A percentile compares a stretch with the other conserved stretches of the same genome.
Conservation (phyloP, 2,113 vertebrate genomes). For the Semnopithecus entellus region DNA sequence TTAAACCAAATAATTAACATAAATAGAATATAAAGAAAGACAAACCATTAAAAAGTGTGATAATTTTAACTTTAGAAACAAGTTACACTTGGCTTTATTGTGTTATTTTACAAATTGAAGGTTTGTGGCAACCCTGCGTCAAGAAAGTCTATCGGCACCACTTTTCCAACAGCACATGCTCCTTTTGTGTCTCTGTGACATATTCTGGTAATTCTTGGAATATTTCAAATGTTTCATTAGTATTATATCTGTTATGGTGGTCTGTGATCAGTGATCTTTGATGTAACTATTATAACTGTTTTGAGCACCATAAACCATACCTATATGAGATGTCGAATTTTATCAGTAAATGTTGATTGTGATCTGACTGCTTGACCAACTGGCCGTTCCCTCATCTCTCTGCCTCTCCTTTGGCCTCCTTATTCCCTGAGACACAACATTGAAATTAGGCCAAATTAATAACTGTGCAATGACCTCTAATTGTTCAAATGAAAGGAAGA, state of each 20-base stretch:
- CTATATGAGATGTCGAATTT: not conserved
- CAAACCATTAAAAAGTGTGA: not conserved
- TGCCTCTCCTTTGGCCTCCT: not conserved
- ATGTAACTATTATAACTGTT: not conserved
- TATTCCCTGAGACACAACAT: not conserved
- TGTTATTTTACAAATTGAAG: not conserved
- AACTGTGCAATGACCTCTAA: not conserved
- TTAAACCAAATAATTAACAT: conserved; percentile 27
- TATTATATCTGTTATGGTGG: not conserved
- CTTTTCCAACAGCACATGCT: not conserved
- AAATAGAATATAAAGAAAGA: conserved; percentile 17
- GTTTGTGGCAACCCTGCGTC: not conserved
- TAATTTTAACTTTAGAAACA: conserved; percentile 20
- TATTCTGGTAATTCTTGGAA: not conserved
- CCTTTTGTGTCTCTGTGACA: not conserved
- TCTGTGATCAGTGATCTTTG: not conserved
- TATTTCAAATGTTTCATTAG: not conserved
- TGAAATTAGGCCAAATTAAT: not conserved
- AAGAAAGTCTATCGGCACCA: not conserved
- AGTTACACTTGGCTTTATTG: not conserved
- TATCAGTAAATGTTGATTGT: not conserved
- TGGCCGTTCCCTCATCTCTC: not conserved
- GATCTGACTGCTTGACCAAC: not conserved
- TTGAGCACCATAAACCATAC: not conserved
- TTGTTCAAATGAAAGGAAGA: not conserved